phyloP scores from a whole-genome alignment of 2,888 invertebrate genomes.

The Hirtodrosophila duncani region DNA sequence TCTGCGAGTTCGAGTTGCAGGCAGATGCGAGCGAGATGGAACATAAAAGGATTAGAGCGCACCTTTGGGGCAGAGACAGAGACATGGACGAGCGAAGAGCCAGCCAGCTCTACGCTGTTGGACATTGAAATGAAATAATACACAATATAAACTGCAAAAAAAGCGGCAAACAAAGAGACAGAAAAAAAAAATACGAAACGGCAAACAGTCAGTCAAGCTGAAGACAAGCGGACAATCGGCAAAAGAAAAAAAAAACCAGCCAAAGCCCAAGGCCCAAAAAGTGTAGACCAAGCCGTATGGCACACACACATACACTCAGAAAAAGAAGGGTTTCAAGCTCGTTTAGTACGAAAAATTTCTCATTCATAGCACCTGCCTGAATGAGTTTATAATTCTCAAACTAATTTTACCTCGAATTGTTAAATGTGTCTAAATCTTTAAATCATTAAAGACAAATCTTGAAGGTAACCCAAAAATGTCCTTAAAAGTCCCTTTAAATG shows the following conservation, averaged over 20 bases:
- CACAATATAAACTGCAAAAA: constrained; percentile 23
- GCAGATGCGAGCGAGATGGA: too few relatives aligned
- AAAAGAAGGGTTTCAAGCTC: too few relatives aligned
- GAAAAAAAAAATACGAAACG: constrained; percentile 30
- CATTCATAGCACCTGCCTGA: too few relatives aligned
- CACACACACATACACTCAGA: too few relatives aligned
- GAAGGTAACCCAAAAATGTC: too few relatives aligned
- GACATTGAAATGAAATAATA: constrained; percentile 61
- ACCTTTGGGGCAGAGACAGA: constrained; percentile 34
- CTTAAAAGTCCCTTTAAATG: too few relatives aligned
- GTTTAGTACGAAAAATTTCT: too few relatives aligned
- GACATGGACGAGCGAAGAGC: constrained; percentile 3
- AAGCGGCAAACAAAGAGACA: constrained; percentile 16
- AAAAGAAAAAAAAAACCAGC: constrained; percentile 4
- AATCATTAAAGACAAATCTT: too few relatives aligned
- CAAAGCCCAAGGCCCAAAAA: constrained; percentile 12
- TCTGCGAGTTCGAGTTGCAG: constrained; percentile 11
- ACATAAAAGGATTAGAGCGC: constrained; percentile 65
- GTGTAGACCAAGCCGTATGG: too few relatives aligned
- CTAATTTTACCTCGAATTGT: too few relatives aligned
- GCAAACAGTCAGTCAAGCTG: constrained; percentile 22
- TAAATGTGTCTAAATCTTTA: too few relatives aligned
- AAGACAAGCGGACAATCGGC: constrained; percentile 2
- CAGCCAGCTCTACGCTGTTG: constrained; percentile 34
- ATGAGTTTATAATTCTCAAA: too few relatives aligned